Conservation (phyloP, 2,113 vertebrate species). For the Cariama cristata region DNA sequence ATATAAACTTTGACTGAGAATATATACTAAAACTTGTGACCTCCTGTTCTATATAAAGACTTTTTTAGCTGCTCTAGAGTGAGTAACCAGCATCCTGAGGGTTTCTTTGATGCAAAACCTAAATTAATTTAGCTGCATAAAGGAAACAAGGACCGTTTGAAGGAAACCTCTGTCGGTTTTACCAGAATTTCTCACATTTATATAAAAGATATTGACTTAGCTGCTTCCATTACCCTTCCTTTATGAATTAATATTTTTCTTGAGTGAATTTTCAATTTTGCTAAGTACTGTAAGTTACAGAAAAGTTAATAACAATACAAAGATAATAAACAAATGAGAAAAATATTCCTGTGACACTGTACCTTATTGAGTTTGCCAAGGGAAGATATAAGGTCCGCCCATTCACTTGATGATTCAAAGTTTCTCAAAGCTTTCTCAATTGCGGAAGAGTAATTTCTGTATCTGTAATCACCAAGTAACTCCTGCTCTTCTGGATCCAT, state of each 20-base stretch:
- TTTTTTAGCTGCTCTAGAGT: background rate
- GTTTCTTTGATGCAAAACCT: background rate
- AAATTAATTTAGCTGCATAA: background rate
- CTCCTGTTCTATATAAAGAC: background rate
- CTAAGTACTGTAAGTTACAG: background rate
- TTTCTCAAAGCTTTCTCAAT: slow-evolving; percentile 97
- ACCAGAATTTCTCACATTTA: background rate
- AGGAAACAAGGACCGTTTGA: background rate
- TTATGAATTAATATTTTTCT: background rate
- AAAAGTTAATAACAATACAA: background rate
- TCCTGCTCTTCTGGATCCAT: slow-evolving; percentile 97
- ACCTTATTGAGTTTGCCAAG: slow-evolving; percentile 99
- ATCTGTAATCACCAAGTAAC: slow-evolving; percentile 92
- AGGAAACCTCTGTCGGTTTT: background rate
- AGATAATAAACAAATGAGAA: background rate
- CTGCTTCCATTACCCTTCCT: background rate
- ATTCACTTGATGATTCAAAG: slow-evolving; percentile 97
- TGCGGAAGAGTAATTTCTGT: slow-evolving; percentile 89
- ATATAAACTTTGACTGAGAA: background rate
- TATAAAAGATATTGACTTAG: background rate
- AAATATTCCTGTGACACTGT: background rate
- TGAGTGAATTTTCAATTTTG: background rate
- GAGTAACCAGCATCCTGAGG: background rate
- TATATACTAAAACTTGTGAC: background rate
- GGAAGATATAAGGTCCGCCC: slow-evolving; percentile 98